Base-by-base conservation (phyloP, 2,797 vertebrate species). In the Novumbra hubbsi region DNA sequence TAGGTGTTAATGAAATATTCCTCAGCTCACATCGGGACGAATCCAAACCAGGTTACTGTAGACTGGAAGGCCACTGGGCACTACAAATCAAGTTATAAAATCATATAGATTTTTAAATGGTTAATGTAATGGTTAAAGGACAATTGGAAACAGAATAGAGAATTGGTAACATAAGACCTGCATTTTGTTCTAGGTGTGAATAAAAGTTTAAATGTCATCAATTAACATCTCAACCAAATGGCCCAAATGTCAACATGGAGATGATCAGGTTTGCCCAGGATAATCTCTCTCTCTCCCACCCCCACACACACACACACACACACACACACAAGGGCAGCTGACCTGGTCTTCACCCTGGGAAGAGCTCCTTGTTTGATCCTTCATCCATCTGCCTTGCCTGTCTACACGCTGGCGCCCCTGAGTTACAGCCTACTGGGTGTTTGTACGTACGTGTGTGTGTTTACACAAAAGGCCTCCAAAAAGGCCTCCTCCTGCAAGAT, bases 301-400 rank as follows among this genome's bases (percentile, higher is more conserved):
- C 34, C 14, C 66, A 12, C 34, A 45, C 66, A 21, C 66, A n/a
- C 66, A 34, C 30, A 52, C 69, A 32, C 50, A 71, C 50, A 32
- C 49, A 71, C 21, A 14, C n/a, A n/a, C 48, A n/a, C 49, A 71
- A 32, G 30, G 19, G 30, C 65, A 67, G 62, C 62, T 64, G 62
- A 24, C 16, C n/a, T 27, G 15, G 32, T 24, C 71, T 62, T 70
- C 30, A 11, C 60, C 12, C 27, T 48, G 21, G 21, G 14, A 74
- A 65, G 71, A 74, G 71, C 38, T 68, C 28, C 67, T 62, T 64
- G 60, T 75, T 78, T 74, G 71, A 74, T 80, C 72, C 72, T 72
- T 65, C 63, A 80, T 78, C 76, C 73, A 60, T 66, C 57, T 19
- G 45, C 57, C 49, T 45, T 24, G 69, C 63, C 71, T 78, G 73